Percentiles rank a stretch among this genome's conserved stretches.
Evolutionary conservation across 2,888 invertebrate species (phyloP).

Genomic region (Pogonocherus hispidulus): DNA sequence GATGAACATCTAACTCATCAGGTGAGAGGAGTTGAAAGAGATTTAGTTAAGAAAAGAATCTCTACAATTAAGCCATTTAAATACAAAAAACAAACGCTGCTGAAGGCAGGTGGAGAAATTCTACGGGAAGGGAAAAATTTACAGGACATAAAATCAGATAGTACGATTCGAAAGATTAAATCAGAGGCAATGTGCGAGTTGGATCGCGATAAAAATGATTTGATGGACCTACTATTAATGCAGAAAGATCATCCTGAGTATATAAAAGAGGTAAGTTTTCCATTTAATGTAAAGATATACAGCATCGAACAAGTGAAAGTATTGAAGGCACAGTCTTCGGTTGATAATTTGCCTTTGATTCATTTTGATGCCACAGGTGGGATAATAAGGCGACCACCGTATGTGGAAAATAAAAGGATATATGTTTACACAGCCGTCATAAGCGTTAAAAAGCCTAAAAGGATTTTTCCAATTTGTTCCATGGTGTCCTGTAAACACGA

Average conservation of each 20-base stretch:
- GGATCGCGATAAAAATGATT: conserved; percentile 35
- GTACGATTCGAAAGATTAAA: conserved; percentile 37
- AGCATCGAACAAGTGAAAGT: conserved; percentile 40
- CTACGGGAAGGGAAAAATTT: conserved; percentile 29
- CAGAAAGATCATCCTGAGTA: conserved; percentile 43
- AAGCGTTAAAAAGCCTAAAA: conserved; percentile 22
- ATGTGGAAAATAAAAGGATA: conserved; percentile 28
- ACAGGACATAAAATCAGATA: conserved; percentile 40
- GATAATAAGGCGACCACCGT: conserved; percentile 36
- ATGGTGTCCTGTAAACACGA: conserved; percentile 38
- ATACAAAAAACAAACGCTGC: conserved; percentile 23
- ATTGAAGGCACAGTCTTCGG: conserved; percentile 21
- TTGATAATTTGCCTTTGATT: conserved; percentile 30
- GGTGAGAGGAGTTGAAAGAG: conserved; percentile 27
- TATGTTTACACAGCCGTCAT: conserved; percentile 42
- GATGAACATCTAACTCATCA: conserved; percentile 3
- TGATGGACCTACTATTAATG: conserved; percentile 37
- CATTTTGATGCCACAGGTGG: conserved; percentile 48
- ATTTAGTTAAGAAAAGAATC: conserved; percentile 14
- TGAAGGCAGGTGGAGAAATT: background rate
- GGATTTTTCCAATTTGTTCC: conserved; percentile 36
- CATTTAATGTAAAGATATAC: conserved; percentile 45
- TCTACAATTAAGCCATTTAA: conserved; percentile 15
- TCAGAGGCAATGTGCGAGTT: conserved; percentile 35
- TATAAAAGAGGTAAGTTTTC: conserved; percentile 42